Evolutionary conservation across 2,888 invertebrate species (phyloP), one percentile per base, ranked within the genome.

Genomic region (Sarcophaga carnaria): DNA sequence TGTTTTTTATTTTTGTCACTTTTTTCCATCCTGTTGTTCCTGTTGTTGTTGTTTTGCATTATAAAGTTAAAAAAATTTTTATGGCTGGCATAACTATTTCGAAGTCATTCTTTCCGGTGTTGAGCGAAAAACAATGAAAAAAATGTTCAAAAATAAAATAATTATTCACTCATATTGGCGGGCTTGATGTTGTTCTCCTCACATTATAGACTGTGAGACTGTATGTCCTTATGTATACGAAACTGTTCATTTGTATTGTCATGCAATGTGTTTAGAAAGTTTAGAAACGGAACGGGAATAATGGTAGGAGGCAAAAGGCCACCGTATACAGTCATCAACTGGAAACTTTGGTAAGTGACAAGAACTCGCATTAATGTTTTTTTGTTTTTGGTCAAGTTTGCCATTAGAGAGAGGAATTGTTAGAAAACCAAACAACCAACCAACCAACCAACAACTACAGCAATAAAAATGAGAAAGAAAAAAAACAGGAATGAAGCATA

Each of bases 321-420:
- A 66, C 62, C 27, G 37, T 60, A 62, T 71, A 45, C n/a, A 12
- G 14, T 14, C 49, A 49, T 49, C 64, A 62, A 72, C 20, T 72
- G 66, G 66, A 10, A 76, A 37, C 45, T 70, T 75, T 67, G 20
- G 75, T 83, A 71, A 82, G 76, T 83, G 81, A 77, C 86, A 82
- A 87, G 14, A 86, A 88, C 72, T 85, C 83, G 62, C 81, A 85
- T 85, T 88, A 88, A 87, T 85, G 79, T 78, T 81, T 49, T 49
- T 49, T 49, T 37, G 37, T 49, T 49, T 49, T 72, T 82, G 86
- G 83, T 82, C 88, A 86, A 88, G 88, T 88, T 88, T 82, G 84
- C 81, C 84, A 84, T 84, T 87, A 82, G 79, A 25, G 79, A 25
- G 62, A 82, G 37, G 37, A 81, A 47, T 81, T 80, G 66, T 60